These are phyloP conservation scores for Mormyrus iriodes DNA, from an alignment of 2,113 vertebrate species.

Conservation along the genomic window DNA sequence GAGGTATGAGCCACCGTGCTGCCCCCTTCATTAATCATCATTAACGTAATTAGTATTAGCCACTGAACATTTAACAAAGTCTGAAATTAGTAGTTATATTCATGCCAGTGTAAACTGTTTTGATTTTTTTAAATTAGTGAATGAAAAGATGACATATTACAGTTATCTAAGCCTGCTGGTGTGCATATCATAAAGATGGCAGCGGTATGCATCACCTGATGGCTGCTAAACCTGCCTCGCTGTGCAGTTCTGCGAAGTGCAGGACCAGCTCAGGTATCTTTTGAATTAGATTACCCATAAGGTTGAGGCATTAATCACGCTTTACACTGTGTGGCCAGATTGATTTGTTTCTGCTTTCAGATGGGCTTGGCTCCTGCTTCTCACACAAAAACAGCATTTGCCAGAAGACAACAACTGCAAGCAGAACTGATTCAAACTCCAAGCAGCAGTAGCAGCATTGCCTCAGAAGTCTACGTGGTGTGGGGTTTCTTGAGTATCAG, in stretches of 20 bases:
- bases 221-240: neutral
- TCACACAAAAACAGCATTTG: neutral
- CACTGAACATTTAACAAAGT: neutral
- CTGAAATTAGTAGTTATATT: neutral
- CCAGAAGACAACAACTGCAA: neutral
- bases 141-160: neutral
- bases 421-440: neutral
- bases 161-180: neutral
- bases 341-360: neutral
- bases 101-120: neutral
- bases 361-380: neutral
- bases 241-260: neutral
- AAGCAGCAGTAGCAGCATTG: neutral
- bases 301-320: neutral
- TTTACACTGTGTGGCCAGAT: neutral
- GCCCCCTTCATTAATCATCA: neutral
- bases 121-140: neutral
- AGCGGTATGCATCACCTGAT: neutral
- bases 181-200: neutral
- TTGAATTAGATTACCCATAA: neutral
- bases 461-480: neutral
- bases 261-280: neutral
- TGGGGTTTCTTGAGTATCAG: neutral
- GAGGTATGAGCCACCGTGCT: neutral
- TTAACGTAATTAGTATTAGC: neutral